Conservation (phyloP, 2,797 vertebrate species). For the Knipowitschia caucasica region DNA sequence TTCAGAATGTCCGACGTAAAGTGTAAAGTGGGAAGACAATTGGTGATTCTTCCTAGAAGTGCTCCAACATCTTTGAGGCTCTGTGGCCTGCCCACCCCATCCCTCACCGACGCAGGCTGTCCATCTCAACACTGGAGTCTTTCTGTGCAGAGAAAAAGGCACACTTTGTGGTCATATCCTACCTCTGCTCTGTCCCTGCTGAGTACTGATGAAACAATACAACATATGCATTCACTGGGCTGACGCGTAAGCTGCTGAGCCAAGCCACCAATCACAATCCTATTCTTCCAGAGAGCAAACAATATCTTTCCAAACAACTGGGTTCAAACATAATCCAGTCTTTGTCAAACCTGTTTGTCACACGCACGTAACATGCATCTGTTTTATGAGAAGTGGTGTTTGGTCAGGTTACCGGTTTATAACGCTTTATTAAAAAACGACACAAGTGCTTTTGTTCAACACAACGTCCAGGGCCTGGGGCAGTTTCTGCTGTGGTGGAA, state of each 20-base stretch:
- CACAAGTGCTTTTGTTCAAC: slow-evolving; percentile 53
- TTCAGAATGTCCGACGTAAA: slow-evolving; percentile 11
- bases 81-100: slow-evolving; percentile 43
- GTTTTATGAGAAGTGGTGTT: slow-evolving; percentile 29
- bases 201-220: slow-evolving; percentile 30
- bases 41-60: slow-evolving; percentile 31
- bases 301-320: slow-evolving; percentile 20
- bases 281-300: slow-evolving; percentile 4
- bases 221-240: slow-evolving; percentile 50
- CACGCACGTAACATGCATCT: slow-evolving; percentile 16
- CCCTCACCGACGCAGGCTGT: slow-evolving; percentile 49
- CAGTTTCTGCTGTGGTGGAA: slow-evolving; percentile 42
- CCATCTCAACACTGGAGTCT: slow-evolving; percentile 61
- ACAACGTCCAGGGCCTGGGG: slow-evolving; percentile 28
- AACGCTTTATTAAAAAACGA: slow-evolving; percentile 33
- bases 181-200: slow-evolving; percentile 56
- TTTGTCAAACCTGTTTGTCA: slow-evolving; percentile 49
- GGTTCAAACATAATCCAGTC: slow-evolving; percentile 14
- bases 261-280: slow-evolving; percentile 28
- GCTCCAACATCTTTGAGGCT: slow-evolving; percentile 42
- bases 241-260: slow-evolving; percentile 39
- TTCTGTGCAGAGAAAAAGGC: slow-evolving; percentile 59
- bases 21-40: slow-evolving; percentile 31
- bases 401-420: slow-evolving; percentile 30
- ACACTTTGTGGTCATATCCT: slow-evolving; percentile 59